phyloP scores from a whole-genome alignment of 2,888 invertebrate species.

The Pasiphila rectangulata region DNA sequence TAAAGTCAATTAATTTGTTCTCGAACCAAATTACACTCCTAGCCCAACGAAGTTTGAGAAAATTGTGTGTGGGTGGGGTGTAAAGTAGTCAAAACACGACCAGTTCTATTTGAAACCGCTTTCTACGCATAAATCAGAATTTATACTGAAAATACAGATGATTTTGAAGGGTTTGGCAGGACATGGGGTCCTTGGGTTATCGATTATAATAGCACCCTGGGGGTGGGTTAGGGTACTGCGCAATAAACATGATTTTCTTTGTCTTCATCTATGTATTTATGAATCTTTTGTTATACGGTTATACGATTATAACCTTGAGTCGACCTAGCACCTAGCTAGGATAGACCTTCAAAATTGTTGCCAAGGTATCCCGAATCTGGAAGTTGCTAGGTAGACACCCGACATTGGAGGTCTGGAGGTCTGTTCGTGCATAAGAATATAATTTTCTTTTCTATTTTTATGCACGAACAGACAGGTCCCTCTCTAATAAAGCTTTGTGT shows the following conservation, averaged over 20 bases:
- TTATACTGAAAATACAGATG: slow-evolving; percentile 12
- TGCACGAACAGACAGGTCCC: no score
- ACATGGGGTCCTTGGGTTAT: slow-evolving; percentile 33
- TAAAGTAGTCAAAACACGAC: slow-evolving; percentile 20
- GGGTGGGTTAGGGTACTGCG: slow-evolving; percentile 42
- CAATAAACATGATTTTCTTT: slow-evolving; percentile 46
- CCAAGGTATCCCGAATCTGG: no score
- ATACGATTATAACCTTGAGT: slow-evolving; percentile 18
- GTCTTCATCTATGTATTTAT: slow-evolving; percentile 39
- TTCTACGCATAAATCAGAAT: slow-evolving; percentile 12
- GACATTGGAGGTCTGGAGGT: background rate
- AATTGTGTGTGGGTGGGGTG: slow-evolving; percentile 20
- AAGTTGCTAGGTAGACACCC: no score
- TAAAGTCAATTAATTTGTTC: slow-evolving; percentile 20
- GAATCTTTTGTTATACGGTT: slow-evolving; percentile 30
- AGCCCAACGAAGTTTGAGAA: slow-evolving; percentile 17
- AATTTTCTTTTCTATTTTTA: no score
- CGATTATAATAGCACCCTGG: slow-evolving; percentile 36
- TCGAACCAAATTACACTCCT: slow-evolving; percentile 15
- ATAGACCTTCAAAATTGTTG: background rate
- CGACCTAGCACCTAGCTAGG: slow-evolving; percentile 28
- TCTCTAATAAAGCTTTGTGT: background rate
- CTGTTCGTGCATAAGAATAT: background rate
- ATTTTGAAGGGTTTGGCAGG: slow-evolving; percentile 17
- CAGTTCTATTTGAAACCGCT: slow-evolving; percentile 21